A percentile compares a stretch with the other conserved stretches of the same genome.
Conservation (phyloP, 64 coral and sea anemone species). For the Pachyseris speciosa region DNA sequence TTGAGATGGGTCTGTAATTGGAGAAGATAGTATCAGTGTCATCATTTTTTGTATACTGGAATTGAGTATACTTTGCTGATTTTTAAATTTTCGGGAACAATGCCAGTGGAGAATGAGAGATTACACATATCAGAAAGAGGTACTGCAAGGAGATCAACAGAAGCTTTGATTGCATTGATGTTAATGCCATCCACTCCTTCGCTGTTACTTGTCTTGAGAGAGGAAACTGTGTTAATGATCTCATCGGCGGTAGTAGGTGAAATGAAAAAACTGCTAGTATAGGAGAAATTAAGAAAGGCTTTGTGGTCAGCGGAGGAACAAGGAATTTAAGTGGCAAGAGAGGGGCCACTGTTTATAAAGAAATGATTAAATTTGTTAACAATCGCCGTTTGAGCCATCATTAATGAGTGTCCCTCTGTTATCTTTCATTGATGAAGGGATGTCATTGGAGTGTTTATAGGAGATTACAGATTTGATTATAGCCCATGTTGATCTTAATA, state of each 20-base stretch:
- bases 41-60: slow-evolving; percentile 14
- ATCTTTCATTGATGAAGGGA: no score
- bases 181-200: slow-evolving; percentile 29
- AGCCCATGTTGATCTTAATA: no score
- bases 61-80: slow-evolving; percentile 23
- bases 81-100: slow-evolving; percentile 7
- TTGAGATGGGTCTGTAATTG: slow-evolving; percentile 9
- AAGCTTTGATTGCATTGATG: slow-evolving; percentile 33
- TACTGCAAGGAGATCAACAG: not conserved
- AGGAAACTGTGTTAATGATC: slow-evolving; percentile 14
- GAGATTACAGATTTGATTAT: no score
- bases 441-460: no score
- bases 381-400: no score
- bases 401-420: no score
- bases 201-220: slow-evolving; percentile 33
- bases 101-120: not conserved
- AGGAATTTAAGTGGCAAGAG: not conserved
- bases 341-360: not conserved
- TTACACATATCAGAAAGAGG: not conserved
- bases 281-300: not conserved
- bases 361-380: not conserved
- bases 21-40: not conserved
- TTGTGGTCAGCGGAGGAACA: not conserved
- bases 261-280: not conserved
- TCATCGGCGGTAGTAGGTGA: slow-evolving; percentile 33